These are phyloP conservation scores for Drosophila siamana DNA, from an alignment of 2,888 invertebrate genomes.

Conservation along the genomic window DNA sequence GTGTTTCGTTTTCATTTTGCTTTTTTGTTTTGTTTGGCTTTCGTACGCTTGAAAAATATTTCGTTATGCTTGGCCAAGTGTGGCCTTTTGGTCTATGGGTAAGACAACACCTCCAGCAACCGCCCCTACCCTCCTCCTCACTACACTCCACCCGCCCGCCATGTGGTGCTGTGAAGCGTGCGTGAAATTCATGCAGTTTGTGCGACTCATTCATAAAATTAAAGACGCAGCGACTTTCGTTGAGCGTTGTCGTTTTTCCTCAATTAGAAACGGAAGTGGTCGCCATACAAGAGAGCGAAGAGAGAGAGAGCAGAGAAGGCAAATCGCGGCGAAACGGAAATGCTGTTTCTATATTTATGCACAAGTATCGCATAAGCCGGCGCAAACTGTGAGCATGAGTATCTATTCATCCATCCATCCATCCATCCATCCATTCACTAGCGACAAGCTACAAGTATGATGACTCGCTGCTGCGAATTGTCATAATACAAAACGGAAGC, in stretches of 20 bases:
- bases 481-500: slow-evolving; percentile 79
- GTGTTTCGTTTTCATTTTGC: slow-evolving; percentile 13
- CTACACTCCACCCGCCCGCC: neutral
- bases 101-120: slow-evolving; percentile 65
- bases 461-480: slow-evolving; percentile 64
- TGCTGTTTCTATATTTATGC: slow-evolving; percentile 70
- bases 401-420: too few species aligned
- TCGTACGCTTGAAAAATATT: slow-evolving; percentile 70
- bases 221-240: slow-evolving; percentile 18
- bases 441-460: slow-evolving; percentile 18
- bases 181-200: slow-evolving; percentile 69
- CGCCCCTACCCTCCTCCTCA: neutral
- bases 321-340: slow-evolving; percentile 73
- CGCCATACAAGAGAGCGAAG: slow-evolving; percentile 49
- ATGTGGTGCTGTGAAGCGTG: slow-evolving; percentile 61
- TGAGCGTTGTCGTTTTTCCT: slow-evolving; percentile 28
- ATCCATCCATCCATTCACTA: neutral
- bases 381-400: slow-evolving; percentile 3
- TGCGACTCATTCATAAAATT: slow-evolving; percentile 71
- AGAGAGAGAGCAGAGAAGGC: slow-evolving; percentile 1
- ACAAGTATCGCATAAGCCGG: slow-evolving; percentile 34
- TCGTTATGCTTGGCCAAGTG: slow-evolving; percentile 80
- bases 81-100: slow-evolving; percentile 66
- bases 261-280: slow-evolving; percentile 79
- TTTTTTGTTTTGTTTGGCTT: slow-evolving; percentile 37